phyloP scores from a whole-genome alignment of 2,113 vertebrate genomes.

The Rhea pennata region DNA sequence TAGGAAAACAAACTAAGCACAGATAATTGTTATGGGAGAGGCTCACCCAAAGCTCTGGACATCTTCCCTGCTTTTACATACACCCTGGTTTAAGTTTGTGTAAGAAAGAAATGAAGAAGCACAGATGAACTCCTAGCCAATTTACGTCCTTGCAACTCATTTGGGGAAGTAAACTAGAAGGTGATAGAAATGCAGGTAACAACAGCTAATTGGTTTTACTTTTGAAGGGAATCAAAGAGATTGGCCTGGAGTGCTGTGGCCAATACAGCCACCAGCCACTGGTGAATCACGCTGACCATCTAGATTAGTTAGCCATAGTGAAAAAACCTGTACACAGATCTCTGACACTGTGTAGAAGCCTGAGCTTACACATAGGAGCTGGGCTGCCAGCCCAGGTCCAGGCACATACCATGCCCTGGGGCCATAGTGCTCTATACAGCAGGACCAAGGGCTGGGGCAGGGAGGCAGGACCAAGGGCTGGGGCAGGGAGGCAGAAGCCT shows the following conservation, averaged over 20 bases:
- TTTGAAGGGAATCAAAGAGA: neutral
- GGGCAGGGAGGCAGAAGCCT: neutral
- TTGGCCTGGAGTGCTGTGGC: neutral
- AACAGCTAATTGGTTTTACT: neutral
- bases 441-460: neutral
- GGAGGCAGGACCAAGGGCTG: neutral
- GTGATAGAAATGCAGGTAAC: fast-evolving
- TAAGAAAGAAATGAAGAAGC: fast-evolving
- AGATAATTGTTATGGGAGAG: fast-evolving
- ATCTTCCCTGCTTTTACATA: fast-evolving
- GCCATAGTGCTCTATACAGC: too few relatives aligned
- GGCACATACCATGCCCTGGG: too few relatives aligned
- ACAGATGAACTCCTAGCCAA: neutral
- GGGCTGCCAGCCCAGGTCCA: too few relatives aligned
- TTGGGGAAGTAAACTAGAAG: fast-evolving
- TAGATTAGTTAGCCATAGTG: neutral
- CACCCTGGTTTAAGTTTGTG: fast-evolving
- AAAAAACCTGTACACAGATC: too few relatives aligned
- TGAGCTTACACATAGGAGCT: neutral
- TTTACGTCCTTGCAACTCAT: neutral
- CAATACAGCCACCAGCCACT: neutral
- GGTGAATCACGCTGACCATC: neutral
- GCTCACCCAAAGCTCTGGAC: fast-evolving
- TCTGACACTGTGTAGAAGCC: neutral
- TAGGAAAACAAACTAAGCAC: fast-evolving